A percentile compares a stretch with the other conserved stretches of the same genome.
Evolutionary conservation across 2,113 vertebrate genomes (phyloP).

Genomic region (Gnathonemus echidnorhynchus): DNA sequence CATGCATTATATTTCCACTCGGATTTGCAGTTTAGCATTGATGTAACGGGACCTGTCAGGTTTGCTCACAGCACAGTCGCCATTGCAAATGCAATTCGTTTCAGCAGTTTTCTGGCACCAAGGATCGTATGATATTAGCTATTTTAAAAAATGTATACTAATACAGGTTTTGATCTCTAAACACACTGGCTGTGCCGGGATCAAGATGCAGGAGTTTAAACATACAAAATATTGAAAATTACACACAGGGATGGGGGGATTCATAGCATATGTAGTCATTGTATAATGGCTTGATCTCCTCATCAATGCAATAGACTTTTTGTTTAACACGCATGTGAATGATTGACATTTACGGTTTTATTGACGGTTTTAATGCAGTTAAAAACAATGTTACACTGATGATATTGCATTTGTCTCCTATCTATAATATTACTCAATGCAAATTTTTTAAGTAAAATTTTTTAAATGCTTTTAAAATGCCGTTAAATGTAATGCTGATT

Average conservation of each 20-base stretch:
- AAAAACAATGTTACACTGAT: neutral
- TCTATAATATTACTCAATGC: neutral
- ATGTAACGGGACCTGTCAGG: neutral
- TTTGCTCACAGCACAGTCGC: neutral
- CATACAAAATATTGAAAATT: neutral
- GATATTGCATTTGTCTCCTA: neutral
- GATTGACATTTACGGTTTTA: neutral
- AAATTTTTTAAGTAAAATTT: neutral
- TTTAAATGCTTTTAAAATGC: neutral
- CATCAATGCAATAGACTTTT: neutral
- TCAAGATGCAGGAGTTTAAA: neutral
- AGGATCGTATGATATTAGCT: neutral
- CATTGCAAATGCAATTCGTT: constrained; percentile 31
- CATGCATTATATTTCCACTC: neutral
- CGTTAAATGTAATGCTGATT: neutral
- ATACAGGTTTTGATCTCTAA: neutral
- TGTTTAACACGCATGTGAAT: neutral
- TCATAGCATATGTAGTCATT: neutral
- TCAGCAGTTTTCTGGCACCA: neutral
- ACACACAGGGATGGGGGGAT: neutral
- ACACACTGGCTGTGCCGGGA: neutral
- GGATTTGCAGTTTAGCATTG: neutral
- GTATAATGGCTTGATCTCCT: neutral
- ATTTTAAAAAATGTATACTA: neutral
- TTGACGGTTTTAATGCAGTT: neutral